phyloP scores from a whole-genome alignment of 53 echinoderm and acorn worm species.

The Echinarachnius parma region DNA sequence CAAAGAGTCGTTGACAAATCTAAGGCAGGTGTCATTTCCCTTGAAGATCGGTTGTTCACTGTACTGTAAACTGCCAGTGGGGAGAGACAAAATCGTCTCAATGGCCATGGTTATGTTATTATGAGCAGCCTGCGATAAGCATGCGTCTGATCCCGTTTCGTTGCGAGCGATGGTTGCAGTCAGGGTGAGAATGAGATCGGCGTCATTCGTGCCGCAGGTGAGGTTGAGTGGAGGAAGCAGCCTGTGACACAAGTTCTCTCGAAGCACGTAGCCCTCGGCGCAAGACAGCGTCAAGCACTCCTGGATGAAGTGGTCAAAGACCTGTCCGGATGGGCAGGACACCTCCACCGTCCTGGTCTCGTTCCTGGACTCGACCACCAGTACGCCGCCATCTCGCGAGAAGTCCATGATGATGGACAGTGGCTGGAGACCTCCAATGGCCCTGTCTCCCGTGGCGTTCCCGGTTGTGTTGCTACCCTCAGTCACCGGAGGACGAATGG shows the following conservation, averaged over 20 bases:
- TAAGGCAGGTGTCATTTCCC: no score
- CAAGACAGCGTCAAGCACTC: slow-evolving; percentile 29
- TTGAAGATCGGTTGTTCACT: no score
- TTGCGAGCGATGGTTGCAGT: neutral
- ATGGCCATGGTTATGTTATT: slow-evolving; percentile 2
- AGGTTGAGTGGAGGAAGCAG: slow-evolving; percentile 21
- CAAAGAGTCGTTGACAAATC: no score
- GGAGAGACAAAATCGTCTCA: neutral
- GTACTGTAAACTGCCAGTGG: no score
- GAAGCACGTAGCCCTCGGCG: slow-evolving; percentile 20
- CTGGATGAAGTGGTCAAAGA: slow-evolving; percentile 25
- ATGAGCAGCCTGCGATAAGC: no score
- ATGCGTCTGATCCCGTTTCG: no score
- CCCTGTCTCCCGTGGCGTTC: slow-evolving; percentile 1
- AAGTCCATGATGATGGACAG: slow-evolving; percentile 37
- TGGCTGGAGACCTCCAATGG: slow-evolving; percentile 13
- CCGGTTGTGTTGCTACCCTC: no score
- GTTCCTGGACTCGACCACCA: neutral
- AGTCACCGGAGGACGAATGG: no score
- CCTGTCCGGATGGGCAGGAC: slow-evolving; percentile 21
- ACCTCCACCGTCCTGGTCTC: slow-evolving; percentile 20
- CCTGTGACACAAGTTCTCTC: slow-evolving; percentile 19
- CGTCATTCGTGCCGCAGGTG: slow-evolving; percentile 24
- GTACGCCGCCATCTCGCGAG: slow-evolving; percentile 6
- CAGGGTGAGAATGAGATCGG: slow-evolving; percentile 14